Evolutionary conservation across 2,797 vertebrate genomes (phyloP), one percentile per base, ranked within the genome.

Genomic region (Girardinus metallicus): DNA sequence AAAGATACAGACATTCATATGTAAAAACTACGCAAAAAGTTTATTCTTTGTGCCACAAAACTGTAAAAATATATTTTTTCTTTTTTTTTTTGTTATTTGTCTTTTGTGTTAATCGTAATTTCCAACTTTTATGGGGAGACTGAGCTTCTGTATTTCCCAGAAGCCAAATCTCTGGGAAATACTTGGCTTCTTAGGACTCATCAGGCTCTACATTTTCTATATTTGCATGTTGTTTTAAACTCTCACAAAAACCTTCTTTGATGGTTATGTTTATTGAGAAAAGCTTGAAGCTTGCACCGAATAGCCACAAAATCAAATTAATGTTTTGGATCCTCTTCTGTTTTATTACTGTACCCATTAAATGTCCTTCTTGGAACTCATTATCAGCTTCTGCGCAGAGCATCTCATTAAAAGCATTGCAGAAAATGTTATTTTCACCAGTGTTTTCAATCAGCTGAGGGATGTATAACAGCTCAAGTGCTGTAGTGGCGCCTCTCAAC

Each of bases 381-480:
- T 84, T 86, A 90, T 91, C 85, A 80, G 78, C 49, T 31, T 75
- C 83, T 73, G 64, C 23, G 8, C 80, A 80, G 85, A 86, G 86
- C 82, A 86, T 87, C 80, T 89, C 82, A 83, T 87, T 85, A 84
- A 76, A 80, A 90, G 68, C 80, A 44, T 41, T 68, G 75, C 84
- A 80, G 82, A 87, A 91, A 91, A 89, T 80, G 73, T 86, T 89
- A 70, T 88, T 91, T 91, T 86, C 60, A 55, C 29, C 57, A 41
- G 79, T 39, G 66, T 87, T 85, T 86, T 91, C 87, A 88, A 87
- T 95, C 91, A 89, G 26, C 44, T 68, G 49, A 81, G 36, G 79
- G 79, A 89, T 77, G 82, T 82, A 36, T 81, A 85, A 80, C 74
- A 73, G 86, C 77, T 83, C 74, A 87, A 88, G 87, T 87, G 89